These are phyloP conservation scores for Coelopa frigida DNA, from an alignment of 1,140 invertebrate species.

Conservation along the genomic window DNA sequence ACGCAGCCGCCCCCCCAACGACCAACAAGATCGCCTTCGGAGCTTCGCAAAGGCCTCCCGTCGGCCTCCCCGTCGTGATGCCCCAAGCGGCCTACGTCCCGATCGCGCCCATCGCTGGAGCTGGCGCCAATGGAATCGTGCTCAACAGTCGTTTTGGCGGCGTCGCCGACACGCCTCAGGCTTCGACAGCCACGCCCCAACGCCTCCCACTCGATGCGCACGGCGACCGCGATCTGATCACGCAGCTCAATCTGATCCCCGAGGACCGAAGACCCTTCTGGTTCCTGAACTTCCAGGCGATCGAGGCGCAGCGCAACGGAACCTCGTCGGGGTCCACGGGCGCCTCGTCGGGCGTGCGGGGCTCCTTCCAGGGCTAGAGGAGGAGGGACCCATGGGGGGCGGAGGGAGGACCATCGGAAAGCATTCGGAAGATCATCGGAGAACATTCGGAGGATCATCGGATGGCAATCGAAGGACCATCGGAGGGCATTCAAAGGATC, in stretches of 20 bases:
- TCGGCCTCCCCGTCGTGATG: conserved; percentile 26
- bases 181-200: neutral
- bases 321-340: conserved; percentile 22
- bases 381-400: too few species aligned
- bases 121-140: neutral
- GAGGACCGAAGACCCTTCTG: conserved; percentile 49
- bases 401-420: too few species aligned
- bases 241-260: conserved; percentile 43
- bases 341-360: conserved; percentile 20
- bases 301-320: conserved; percentile 39
- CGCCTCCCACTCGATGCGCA: conserved; percentile 39
- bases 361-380: conserved; percentile 36
- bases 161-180: neutral
- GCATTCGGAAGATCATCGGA: too few species aligned
- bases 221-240: conserved; percentile 44
- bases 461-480: too few species aligned
- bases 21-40: conserved; percentile 21
- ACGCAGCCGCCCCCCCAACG: conserved; percentile 1
- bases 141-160: neutral
- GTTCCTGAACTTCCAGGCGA: conserved; percentile 45
- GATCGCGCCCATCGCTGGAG: neutral
- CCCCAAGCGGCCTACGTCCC: conserved; percentile 16
- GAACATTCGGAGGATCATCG: too few species aligned
- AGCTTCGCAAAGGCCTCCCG: conserved; percentile 29
- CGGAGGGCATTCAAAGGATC: too few species aligned